phyloP scores from a whole-genome alignment of 2,888 invertebrate species.

The Maniola hyperantus region DNA sequence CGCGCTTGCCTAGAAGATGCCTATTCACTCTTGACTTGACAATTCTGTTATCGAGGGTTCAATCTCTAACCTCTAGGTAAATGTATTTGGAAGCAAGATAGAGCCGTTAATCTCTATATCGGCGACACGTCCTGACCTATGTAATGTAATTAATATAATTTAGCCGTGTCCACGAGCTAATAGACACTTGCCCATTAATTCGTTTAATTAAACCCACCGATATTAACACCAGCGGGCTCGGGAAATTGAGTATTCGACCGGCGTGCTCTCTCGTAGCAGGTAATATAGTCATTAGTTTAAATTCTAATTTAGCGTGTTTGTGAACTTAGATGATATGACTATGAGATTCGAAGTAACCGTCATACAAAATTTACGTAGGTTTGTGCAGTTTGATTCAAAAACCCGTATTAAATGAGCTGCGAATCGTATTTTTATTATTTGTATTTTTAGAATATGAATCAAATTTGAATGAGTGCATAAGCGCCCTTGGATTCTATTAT shows the following conservation, averaged over 20 bases:
- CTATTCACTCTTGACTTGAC: no score
- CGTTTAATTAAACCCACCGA: conserved; percentile 31
- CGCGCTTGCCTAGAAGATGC: no score
- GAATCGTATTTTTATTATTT: no score
- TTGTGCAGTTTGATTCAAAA: no score
- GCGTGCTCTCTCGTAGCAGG: conserved; percentile 4
- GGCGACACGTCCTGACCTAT: conserved; percentile 18
- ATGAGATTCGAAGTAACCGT: no score
- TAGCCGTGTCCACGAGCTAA: conserved; percentile 29
- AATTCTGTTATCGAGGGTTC: not conserved
- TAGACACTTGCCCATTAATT: conserved; percentile 34
- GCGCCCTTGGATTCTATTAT: no score
- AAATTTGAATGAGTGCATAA: no score
- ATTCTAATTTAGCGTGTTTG: not conserved
- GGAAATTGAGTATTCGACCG: conserved; percentile 23
- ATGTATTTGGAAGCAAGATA: conserved; percentile 5
- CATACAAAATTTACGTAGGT: no score
- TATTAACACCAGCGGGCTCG: conserved; percentile 18
- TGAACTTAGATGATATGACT: no score
- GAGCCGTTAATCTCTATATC: conserved; percentile 12
- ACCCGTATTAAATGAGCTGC: not conserved
- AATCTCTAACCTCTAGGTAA: not conserved
- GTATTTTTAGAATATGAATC: no score
- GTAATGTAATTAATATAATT: conserved; percentile 36
- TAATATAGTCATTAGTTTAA: conserved; percentile 17